Evolutionary conservation across 2,113 vertebrate genomes (phyloP).

Genomic region (Odontophorus gujanensis): DNA sequence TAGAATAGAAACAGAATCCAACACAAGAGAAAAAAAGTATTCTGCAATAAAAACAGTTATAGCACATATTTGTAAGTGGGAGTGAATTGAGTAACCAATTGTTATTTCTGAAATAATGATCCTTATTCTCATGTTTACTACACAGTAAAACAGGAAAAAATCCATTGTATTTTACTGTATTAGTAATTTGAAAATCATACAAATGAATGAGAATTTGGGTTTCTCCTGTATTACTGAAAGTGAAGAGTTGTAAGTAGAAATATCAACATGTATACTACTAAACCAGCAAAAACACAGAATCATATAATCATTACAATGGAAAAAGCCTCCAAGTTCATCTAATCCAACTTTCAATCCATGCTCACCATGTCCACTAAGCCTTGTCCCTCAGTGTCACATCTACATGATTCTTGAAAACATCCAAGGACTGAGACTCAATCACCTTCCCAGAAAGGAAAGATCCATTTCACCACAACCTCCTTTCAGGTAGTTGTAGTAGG

Average conservation of each 20-base stretch:
- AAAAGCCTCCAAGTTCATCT: too few species aligned
- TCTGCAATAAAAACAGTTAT: neutral
- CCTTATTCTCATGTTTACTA: slow-evolving; percentile 11
- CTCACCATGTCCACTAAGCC: too few species aligned
- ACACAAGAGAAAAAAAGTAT: neutral
- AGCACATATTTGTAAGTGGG: neutral
- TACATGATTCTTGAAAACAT: too few species aligned
- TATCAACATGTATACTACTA: neutral
- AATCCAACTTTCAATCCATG: too few species aligned
- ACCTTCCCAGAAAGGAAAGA: too few species aligned
- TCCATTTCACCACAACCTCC: too few species aligned
- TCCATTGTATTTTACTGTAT: neutral
- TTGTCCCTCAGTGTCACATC: too few species aligned
- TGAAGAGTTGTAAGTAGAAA: slow-evolving; percentile 26
- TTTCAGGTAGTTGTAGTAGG: too few species aligned
- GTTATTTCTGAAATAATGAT: neutral
- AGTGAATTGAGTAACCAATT: neutral
- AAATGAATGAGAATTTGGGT: neutral
- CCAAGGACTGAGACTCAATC: too few species aligned
- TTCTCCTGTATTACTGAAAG: slow-evolving; percentile 19
- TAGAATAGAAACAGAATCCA: neutral
- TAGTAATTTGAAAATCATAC: neutral
- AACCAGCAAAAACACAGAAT: neutral
- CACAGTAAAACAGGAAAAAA: neutral
- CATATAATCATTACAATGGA: too few species aligned